Base-by-base conservation (phyloP, 2,888 invertebrate genomes). In the Prenolepis imparis region DNA sequence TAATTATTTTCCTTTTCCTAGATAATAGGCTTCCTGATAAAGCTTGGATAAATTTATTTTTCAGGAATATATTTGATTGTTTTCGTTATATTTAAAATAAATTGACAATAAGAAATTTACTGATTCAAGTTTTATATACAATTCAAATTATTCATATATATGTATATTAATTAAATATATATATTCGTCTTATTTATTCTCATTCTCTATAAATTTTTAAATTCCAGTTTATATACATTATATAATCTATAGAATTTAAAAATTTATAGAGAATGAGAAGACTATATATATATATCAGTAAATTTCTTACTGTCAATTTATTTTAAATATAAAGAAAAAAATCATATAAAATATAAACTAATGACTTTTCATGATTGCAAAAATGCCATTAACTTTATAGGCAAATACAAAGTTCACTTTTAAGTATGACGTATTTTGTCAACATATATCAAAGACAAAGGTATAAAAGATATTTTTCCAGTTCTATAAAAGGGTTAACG, bases 401-500 rank as follows among this genome's bases (percentile, higher is more conserved):
- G 24, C 57, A 28, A 41, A 28, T 57, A 39, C 21, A n/a, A 41
- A 72, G 12, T 73, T 59, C 55, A n/a, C 8, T 15, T 3, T 59
- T 6, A 15, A 59, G 32, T 3, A 28, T 39, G 3, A n/a, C 24
- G 12, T 28, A 74, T 61, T 44, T 41, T 57, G 12, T 59, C n/a
- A 24, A 28, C 15, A 12, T 28, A 28, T 39, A 48, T 48, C 18
- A n/a, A 73, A 59, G 12, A 39, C n/a, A n/a, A 39, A 57, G 32
- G 18, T 75, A 39, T 28, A n/a, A n/a, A n/a, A n/a, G 55, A 67
- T 57, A 63, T 67, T 67, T 77, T 61, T 73, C 59, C 61, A 39
- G 36, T 28, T 21, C 48, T n/a, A 21, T 5, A 24, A 81, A 63
- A 21, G 72, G 36, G 41, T 78, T 80, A 68, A 80, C 78, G n/a